Percentiles rank a stretch among this genome's conserved stretches.
Conservation (phyloP, 2,888 invertebrate species). For the Cantharis nigra region DNA sequence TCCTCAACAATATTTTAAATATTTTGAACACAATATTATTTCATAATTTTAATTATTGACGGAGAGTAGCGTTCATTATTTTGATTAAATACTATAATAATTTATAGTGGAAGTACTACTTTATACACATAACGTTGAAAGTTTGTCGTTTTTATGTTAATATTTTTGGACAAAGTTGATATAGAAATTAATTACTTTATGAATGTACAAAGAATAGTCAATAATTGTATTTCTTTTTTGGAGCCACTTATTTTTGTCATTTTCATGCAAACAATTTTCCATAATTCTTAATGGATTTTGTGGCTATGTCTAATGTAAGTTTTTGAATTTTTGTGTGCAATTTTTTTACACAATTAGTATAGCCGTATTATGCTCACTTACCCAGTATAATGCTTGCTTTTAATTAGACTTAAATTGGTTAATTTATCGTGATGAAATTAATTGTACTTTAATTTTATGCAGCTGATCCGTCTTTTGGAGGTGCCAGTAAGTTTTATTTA, state of each 20-base stretch:
- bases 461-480: conserved; percentile 59
- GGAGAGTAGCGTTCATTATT: not conserved
- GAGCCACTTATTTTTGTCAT: conserved; percentile 37
- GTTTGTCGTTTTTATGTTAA: not conserved
- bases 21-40: not conserved
- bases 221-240: conserved; percentile 4
- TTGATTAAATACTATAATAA: not conserved
- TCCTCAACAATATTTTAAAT: too few species aligned
- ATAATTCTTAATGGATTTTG: conserved; percentile 44
- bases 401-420: not conserved
- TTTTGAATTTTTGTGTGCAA: conserved; percentile 45
- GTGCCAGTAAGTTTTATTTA: conserved; percentile 63
- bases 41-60: not conserved
- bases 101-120: not conserved
- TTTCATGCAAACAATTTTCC: conserved; percentile 48
- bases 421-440: not conserved
- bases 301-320: conserved; percentile 50
- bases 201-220: not conserved
- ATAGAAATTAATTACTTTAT: not conserved
- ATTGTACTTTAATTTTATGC: conserved; percentile 39
- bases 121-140: not conserved
- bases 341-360: conserved; percentile 44
- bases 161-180: not conserved
- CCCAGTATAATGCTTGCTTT: conserved; percentile 19
- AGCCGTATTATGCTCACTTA: conserved; percentile 30